A percentile compares a stretch with the other conserved stretches of the same genome.
Evolutionary conservation across 2,888 invertebrate genomes (phyloP).

Genomic region (Acanthosoma haemorrhoidale): DNA sequence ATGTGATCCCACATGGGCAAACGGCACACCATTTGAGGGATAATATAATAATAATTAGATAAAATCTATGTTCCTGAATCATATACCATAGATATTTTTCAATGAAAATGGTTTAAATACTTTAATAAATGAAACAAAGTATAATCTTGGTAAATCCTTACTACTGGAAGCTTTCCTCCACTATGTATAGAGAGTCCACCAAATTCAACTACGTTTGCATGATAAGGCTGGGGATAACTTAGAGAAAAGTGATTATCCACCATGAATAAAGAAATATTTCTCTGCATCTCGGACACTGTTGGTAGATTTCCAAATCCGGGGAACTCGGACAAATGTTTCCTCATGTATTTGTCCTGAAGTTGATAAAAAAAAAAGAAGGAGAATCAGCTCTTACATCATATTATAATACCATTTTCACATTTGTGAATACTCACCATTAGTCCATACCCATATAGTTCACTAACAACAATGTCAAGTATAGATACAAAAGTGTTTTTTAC

Average conservation of each 20-base stretch:
- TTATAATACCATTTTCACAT: too few relatives aligned
- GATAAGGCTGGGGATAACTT: slow-evolving; percentile 62
- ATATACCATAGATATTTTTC: not conserved
- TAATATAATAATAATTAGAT: too few relatives aligned
- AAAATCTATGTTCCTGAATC: too few relatives aligned
- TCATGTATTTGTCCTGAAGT: slow-evolving; percentile 46
- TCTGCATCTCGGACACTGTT: not conserved
- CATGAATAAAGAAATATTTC: slow-evolving; percentile 10
- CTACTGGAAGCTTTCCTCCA: slow-evolving; percentile 61
- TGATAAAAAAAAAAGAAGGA: slow-evolving; percentile 74
- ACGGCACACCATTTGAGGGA: too few relatives aligned
- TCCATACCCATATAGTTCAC: not conserved
- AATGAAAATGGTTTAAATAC: not conserved
- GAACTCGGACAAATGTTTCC: slow-evolving; percentile 24
- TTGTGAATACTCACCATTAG: not conserved
- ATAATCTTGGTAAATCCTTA: slow-evolving; percentile 43
- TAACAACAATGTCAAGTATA: not conserved
- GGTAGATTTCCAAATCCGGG: slow-evolving; percentile 29
- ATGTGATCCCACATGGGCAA: too few relatives aligned
- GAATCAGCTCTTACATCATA: not conserved
- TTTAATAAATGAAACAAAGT: not conserved
- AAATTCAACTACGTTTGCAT: slow-evolving; percentile 76
- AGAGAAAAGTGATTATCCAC: slow-evolving; percentile 9
- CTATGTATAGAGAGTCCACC: slow-evolving; percentile 77
- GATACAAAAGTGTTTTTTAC: not conserved